Evolutionary conservation across 1,140 invertebrate species (phyloP), one percentile per base, ranked within the genome.

Genomic region (Euwallacea similis): DNA sequence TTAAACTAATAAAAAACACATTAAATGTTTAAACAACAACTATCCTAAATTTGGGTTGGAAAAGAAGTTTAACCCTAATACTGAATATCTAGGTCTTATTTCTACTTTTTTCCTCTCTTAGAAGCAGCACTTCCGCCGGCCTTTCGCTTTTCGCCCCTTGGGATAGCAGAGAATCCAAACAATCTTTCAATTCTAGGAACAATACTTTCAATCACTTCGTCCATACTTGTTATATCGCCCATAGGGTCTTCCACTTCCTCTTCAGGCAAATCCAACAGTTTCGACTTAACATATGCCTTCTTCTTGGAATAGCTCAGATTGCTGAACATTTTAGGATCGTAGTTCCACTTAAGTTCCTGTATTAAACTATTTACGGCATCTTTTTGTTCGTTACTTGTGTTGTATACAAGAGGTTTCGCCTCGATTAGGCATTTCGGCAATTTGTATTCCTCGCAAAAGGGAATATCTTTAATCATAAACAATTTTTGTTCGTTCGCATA

Each of bases 381-480:
- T 54, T 47, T 56, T 59, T 73, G 71, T 11, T 74, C 54, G 58
- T 71, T 58, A 42, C 13, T 55, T 33, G 33, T 33, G 9, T 46
- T 43, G 46, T 3, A 56, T 11, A 21, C 41, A n/a, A 21, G 0
- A 10, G 7, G 10, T 60, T 53, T 16, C 16, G 56, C 15, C 6
- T 15, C 8, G 42, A 65, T 55, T 58, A 42, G 42, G 41, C 15
- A 9, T 64, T 65, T 73, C 0, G 73, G 73, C 41, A 62, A 44
- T n/a, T 54, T 16, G 13, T 62, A 50, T 66, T 78, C 76, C 60
- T 71, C 62, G 16, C 42, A 69, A 54, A 73, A 76, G 9, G 77
- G 76, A 50, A 78, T 64, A n/a, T 64, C 21, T 74, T 76, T 77
- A 6, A 73, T 69, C 2, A 77, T 8, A 53, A 76, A 78, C 53